phyloP scores from a whole-genome alignment of 2,888 invertebrate species.

The Nipponacmea schrenckii region DNA sequence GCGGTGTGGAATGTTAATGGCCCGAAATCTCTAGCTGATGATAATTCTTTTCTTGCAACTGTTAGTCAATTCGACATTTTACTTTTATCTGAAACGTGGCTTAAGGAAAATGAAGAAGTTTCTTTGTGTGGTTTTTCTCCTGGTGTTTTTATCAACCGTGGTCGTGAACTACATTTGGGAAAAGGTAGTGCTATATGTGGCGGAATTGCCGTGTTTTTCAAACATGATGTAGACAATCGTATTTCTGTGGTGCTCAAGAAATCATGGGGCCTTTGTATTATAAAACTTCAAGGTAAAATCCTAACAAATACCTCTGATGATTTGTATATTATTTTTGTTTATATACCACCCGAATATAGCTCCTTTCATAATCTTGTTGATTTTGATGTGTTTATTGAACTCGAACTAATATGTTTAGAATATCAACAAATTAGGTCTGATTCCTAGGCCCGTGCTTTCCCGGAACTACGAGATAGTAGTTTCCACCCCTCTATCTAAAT shows the following conservation, averaged over 20 bases:
- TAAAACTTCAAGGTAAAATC: neutral
- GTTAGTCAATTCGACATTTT: neutral
- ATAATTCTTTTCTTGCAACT: neutral
- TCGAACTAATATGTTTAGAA: neutral
- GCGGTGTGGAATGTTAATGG: too few relatives aligned
- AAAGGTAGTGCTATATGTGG: neutral
- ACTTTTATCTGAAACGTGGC: too few relatives aligned
- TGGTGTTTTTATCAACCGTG: neutral
- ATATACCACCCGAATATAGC: neutral
- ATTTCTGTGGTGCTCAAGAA: neutral
- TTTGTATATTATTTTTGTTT: neutral
- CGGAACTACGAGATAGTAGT: too few relatives aligned
- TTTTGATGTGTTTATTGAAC: neutral
- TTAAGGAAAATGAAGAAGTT: neutral
- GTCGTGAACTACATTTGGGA: too few relatives aligned
- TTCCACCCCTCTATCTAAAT: too few relatives aligned
- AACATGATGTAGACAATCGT: neutral
- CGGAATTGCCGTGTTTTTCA: neutral
- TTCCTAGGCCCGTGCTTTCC: too few relatives aligned
- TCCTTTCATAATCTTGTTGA: neutral
- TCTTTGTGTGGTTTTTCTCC: too few relatives aligned
- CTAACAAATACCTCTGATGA: neutral
- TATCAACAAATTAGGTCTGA: neutral
- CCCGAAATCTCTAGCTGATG: neutral
- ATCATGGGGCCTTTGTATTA: neutral